Percentiles rank a stretch among this genome's conserved stretches.
Evolutionary conservation across 64 coral and sea anemone species (phyloP).

Genomic region (Stichodactyla mertensii): DNA sequence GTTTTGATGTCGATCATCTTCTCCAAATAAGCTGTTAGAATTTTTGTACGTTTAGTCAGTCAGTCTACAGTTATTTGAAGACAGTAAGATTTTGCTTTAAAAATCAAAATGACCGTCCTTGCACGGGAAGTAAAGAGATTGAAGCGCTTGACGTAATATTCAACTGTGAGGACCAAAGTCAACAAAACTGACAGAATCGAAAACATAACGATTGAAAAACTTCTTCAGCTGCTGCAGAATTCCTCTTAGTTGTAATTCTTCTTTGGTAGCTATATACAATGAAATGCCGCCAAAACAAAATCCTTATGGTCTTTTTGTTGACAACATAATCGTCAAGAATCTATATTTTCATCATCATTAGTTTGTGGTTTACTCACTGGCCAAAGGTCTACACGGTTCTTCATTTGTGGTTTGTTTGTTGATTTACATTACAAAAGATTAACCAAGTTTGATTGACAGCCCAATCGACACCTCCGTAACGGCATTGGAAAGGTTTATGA

Average conservation of each 20-base stretch:
- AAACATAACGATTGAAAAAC: too few relatives aligned
- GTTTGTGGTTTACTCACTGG: constrained; percentile 8
- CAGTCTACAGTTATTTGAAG: too few relatives aligned
- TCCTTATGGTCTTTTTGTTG: background rate
- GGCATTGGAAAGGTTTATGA: constrained; percentile 12
- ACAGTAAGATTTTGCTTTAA: too few relatives aligned
- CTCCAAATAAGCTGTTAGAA: too few relatives aligned
- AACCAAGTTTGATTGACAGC: constrained; percentile 16
- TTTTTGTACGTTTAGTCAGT: too few relatives aligned
- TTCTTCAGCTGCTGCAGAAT: background rate
- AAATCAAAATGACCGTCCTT: too few relatives aligned
- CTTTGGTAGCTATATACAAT: background rate
- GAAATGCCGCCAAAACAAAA: background rate
- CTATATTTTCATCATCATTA: constrained; percentile 3
- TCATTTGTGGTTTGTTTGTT: background rate
- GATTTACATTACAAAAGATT: constrained; percentile 24
- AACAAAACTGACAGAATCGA: too few relatives aligned
- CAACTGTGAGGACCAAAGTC: too few relatives aligned
- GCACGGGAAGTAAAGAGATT: too few relatives aligned
- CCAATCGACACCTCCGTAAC: constrained; percentile 5
- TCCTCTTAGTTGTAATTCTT: background rate
- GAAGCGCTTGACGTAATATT: too few relatives aligned
- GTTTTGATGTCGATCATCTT: too few relatives aligned
- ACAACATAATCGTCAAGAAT: background rate
- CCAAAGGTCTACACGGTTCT: constrained; percentile 10